A percentile compares a stretch with the other conserved stretches of the same genome.
These are phyloP conservation scores for Pelvicachromis taeniatus DNA, from an alignment of 2,113 vertebrate species.

Conservation along the genomic window DNA sequence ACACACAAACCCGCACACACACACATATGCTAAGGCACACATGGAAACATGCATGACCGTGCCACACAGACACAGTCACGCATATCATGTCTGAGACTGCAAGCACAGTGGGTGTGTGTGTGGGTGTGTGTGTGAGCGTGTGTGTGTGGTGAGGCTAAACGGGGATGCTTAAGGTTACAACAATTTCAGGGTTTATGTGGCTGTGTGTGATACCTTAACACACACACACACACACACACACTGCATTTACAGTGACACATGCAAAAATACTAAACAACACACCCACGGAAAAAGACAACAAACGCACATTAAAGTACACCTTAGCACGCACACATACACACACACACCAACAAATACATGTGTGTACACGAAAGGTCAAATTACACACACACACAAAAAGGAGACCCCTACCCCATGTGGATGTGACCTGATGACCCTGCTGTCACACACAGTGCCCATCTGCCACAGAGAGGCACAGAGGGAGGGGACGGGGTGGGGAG, in stretches of 20 bases:
- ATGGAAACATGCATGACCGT: constrained; percentile 53
- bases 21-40: constrained; percentile 31
- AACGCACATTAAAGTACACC: background rate
- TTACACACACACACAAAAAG: constrained; percentile 27
- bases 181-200: constrained; percentile 15
- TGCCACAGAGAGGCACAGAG: constrained; percentile 68
- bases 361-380: constrained; percentile 45
- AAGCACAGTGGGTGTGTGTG: constrained; percentile 7
- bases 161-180: constrained; percentile 35
- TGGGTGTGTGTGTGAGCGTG: background rate
- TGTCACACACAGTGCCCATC: constrained; percentile 77
- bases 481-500: background rate
- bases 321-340: background rate
- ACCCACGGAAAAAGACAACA: background rate
- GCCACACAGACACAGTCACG: constrained; percentile 42
- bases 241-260: background rate
- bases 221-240: background rate
- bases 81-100: constrained; percentile 55
- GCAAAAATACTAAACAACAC: background rate
- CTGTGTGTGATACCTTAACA: background rate
- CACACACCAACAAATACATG: background rate
- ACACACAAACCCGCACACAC: background rate
- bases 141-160: constrained; percentile 2
- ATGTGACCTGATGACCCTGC: constrained; percentile 76
- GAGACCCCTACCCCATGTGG: constrained; percentile 62